Evolutionary conservation across 2,797 vertebrate genomes (phyloP), one percentile per base, ranked within the genome.

Genomic region (Antrozous pallidus): DNA sequence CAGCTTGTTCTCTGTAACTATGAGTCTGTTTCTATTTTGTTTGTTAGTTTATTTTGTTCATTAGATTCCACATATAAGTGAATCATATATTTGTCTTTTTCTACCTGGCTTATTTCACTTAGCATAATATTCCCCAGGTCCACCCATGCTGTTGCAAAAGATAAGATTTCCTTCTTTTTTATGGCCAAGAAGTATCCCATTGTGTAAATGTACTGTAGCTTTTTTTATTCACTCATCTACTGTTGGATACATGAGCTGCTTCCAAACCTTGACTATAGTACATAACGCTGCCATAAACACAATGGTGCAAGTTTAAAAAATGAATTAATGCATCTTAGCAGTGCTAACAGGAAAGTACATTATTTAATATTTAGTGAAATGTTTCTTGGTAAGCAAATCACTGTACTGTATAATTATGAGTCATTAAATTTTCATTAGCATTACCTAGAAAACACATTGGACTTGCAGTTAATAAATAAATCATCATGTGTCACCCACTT

Each of bases 401-500:
- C 14, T 36, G 28, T 42, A 42, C 4, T 51, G 8, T 78, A 56
- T 54, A 70, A 79, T 56, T 70, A 58, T 33, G 40, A 94, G 33
- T 92, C 10, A 51, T 65, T 79, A 82, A 91, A 54, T 69, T 92
- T 82, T 92, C 45, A 65, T 74, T 33, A 87, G 6, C 22, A 54
- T 70, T 79, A 38, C 45, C 58, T 79, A 85, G 70, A 83, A 82
- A 88, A 93, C 56, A 45, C 22, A 78, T 49, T 69, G 31, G 10
- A 17, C 18, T 89, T 89, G 4, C 17, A 86, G 69, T 86, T 89
- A 74, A 67, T 85, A 90, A 91, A 73, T 79, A 88, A 92, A 56
- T 85, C 88, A 69, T 85, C n/a, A 69, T 79, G 71, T 88, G 3
- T 49, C 40, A 49, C 18, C 12, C 91, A 47, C 36, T 54, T 65